Evolutionary conservation across 2,113 vertebrate genomes (phyloP), one percentile per base, ranked within the genome.

Genomic region (Aptenodytes patagonicus): DNA sequence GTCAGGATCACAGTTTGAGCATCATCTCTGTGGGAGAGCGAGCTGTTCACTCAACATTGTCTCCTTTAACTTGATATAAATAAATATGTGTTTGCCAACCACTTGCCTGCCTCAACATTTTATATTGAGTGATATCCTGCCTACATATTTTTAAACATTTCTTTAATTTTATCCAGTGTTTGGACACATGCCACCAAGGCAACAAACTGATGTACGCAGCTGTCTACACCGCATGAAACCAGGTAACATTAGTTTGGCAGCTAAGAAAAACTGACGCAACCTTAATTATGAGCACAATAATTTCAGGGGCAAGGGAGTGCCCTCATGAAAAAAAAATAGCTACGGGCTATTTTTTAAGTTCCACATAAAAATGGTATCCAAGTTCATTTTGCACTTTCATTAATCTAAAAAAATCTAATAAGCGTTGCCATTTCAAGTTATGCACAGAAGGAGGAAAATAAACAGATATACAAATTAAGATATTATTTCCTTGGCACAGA

Each of bases 401-500:
- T 93, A 83, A 86, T 83, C 62, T 85, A 69, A 83, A 93, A 69
- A 87, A 92, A 81, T 62, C 42, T 77, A 78, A 0, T 90, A 69
- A 70, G 66, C 83, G 42, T 68, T 90, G 82, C 68, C 70, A 80
- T 78, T 95, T 94, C 64, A 91, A 97, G 87, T 90, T 79, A 93
- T 31, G 84, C 70, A 76, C 52, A 81, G 92, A 69, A 52, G 62
- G 71, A 83, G 75, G 62, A 95, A 97, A 96, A 95, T 75, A 95
- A 96, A 89, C 60, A 97, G 89, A 96, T 95, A 95, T 22, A 93
- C 71, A 96, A 96, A 96, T 95, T 95, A 95, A 94, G 86, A 90
- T 80, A 95, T 85, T 94, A 94, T 94, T 95, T 89, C 65, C 42
- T 77, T 97, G 95, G 94, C 80, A 75, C 10, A 9, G 61, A 93